These are phyloP conservation scores for Lypha dubia DNA, from an alignment of 2,888 invertebrate genomes.

Conservation along the genomic window DNA sequence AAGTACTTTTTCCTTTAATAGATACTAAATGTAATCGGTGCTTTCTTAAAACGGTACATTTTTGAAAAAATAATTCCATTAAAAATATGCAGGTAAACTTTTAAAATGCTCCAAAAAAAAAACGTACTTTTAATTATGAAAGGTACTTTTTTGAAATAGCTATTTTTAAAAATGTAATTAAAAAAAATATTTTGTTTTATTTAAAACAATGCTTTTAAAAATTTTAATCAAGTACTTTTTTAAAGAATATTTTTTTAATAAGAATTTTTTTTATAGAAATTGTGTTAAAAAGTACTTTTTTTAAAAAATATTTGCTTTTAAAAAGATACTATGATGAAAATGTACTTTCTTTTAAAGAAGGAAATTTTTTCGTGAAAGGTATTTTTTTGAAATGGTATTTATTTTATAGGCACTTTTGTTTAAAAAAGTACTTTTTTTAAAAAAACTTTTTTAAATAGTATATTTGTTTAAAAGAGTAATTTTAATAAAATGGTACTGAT, in stretches of 20 bases:
- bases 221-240: not conserved
- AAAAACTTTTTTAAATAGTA: too few species aligned
- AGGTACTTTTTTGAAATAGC: not conserved
- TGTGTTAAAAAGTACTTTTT: not conserved
- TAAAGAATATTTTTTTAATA: not conserved
- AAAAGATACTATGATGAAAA: too few species aligned
- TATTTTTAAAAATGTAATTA: not conserved
- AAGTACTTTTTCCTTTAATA: too few species aligned
- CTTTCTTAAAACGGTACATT: not conserved
- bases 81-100: not conserved
- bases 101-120: not conserved
- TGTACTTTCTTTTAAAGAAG: not conserved
- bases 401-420: not conserved
- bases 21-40: too few species aligned
- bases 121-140: too few species aligned
- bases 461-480: too few species aligned
- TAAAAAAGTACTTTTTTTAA: not conserved
- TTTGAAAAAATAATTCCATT: not conserved
- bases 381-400: not conserved
- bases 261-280: too few species aligned
- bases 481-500: too few species aligned
- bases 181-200: too few species aligned
- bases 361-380: not conserved
- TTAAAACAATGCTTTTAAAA: not conserved
- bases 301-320: not conserved